phyloP scores from a whole-genome alignment of 2,113 vertebrate species.

The Notarius lentiginosus region DNA sequence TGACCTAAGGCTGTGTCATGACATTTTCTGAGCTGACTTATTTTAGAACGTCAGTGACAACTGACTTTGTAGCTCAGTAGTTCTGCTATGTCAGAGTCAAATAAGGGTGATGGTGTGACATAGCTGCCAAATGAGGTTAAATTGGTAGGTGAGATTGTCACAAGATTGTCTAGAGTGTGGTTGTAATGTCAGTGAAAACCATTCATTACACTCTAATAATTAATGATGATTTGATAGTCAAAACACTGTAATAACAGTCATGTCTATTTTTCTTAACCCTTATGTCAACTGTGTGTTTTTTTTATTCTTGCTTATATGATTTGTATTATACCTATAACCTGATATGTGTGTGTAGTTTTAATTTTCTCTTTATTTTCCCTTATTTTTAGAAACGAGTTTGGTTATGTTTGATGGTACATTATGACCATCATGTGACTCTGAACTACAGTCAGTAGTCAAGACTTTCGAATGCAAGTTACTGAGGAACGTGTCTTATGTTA shows the following conservation, averaged over 20 bases:
- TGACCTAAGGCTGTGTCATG: conserved; percentile 15
- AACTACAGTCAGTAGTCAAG: neutral
- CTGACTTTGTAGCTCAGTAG: neutral
- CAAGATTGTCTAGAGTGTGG: neutral
- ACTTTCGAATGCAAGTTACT: neutral
- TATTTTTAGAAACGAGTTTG: neutral
- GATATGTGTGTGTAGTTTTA: neutral
- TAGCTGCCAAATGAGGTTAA: conserved; percentile 7
- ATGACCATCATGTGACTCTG: neutral
- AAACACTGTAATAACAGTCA: neutral
- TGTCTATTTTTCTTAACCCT: neutral
- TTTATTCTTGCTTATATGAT: neutral
- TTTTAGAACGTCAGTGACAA: neutral
- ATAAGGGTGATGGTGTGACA: neutral
- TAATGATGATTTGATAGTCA: neutral
- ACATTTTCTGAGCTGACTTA: neutral
- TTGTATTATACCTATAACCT: neutral
- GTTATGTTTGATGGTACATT: neutral
- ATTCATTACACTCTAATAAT: neutral
- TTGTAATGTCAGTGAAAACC: neutral
- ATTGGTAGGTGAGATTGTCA: neutral
- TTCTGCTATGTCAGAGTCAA: conserved; percentile 1
- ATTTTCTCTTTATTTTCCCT: too few species aligned
- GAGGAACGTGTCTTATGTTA: neutral
- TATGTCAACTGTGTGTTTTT: neutral